Percentiles rank a stretch among this genome's conserved stretches.
phyloP scores from a whole-genome alignment of 2,888 invertebrate species.

The Acrobasis consociella region DNA sequence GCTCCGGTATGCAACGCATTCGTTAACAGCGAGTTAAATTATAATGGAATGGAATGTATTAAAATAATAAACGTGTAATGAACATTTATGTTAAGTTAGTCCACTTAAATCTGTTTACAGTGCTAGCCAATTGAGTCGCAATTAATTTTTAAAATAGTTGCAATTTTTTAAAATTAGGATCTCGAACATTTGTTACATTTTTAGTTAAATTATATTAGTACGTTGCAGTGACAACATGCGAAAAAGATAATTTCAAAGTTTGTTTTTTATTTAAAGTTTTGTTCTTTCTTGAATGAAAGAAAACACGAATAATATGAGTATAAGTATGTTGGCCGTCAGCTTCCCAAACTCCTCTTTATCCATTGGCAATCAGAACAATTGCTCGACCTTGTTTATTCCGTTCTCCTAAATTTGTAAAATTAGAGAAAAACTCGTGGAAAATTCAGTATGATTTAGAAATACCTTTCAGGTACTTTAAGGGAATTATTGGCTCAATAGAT shows the following conservation, averaged over 20 bases:
- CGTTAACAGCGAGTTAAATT: constrained; percentile 11
- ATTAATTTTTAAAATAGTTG: background rate
- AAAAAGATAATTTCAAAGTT: background rate
- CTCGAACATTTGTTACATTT: background rate
- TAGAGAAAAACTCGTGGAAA: too few relatives aligned
- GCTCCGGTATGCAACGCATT: background rate
- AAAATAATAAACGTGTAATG: constrained; percentile 1
- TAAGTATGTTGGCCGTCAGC: too few relatives aligned
- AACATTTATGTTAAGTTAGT: constrained; percentile 1
- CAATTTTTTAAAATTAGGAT: background rate
- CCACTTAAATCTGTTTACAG: background rate
- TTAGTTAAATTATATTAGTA: background rate
- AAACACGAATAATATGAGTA: too few relatives aligned
- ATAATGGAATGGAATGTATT: constrained; percentile 1
- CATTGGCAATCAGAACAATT: too few relatives aligned
- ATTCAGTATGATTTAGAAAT: too few relatives aligned
- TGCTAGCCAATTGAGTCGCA: background rate
- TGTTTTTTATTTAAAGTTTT: too few relatives aligned
- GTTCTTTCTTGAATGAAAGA: too few relatives aligned
- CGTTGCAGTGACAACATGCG: background rate
- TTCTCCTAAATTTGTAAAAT: too few relatives aligned
- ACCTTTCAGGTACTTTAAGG: too few relatives aligned
- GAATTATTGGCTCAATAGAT: too few relatives aligned
- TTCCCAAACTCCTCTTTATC: too few relatives aligned
- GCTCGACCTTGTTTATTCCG: too few relatives aligned